Percentiles rank a stretch among this genome's conserved stretches.
These are phyloP conservation scores for Gavialis gangeticus DNA, from an alignment of 2,113 vertebrate genomes.

Conservation along the genomic window DNA sequence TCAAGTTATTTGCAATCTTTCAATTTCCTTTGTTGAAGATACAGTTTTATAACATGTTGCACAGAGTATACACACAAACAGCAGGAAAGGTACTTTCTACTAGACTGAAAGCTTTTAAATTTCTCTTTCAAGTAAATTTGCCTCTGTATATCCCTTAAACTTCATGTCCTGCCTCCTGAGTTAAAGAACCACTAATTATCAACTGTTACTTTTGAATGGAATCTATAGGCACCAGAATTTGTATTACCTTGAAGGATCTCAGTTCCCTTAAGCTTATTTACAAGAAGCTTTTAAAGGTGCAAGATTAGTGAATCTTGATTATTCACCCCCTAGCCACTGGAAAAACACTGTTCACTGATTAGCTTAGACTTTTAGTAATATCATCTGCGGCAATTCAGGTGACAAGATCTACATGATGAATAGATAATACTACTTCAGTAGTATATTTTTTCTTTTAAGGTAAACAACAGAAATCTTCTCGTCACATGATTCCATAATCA, in stretches of 20 bases:
- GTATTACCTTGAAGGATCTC: not conserved
- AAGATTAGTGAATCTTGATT: fast-evolving
- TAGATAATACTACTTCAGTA: not conserved
- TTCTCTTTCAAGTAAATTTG: not conserved
- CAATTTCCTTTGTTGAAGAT: not conserved
- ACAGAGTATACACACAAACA: not conserved
- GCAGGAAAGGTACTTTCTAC: not conserved
- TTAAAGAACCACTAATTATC: not conserved
- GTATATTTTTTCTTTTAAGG: not conserved
- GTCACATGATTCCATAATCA: fast-evolving
- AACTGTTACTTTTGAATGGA: fast-evolving
- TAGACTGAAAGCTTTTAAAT: not conserved
- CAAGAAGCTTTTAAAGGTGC: not conserved
- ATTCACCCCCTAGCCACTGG: not conserved
- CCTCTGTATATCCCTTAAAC: not conserved
- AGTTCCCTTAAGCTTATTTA: not conserved
- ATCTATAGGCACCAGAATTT: not conserved
- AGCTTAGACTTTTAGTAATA: not conserved
- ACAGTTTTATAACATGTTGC: not conserved
- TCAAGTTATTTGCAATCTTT: not conserved
- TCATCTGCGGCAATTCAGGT: not conserved
- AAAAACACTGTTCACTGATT: not conserved
- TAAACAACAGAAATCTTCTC: not conserved
- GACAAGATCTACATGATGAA: not conserved
- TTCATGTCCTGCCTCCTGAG: not conserved